These are phyloP conservation scores for Gymnosoma rotundatum DNA, from an alignment of 2,888 invertebrate species.

Conservation along the genomic window DNA sequence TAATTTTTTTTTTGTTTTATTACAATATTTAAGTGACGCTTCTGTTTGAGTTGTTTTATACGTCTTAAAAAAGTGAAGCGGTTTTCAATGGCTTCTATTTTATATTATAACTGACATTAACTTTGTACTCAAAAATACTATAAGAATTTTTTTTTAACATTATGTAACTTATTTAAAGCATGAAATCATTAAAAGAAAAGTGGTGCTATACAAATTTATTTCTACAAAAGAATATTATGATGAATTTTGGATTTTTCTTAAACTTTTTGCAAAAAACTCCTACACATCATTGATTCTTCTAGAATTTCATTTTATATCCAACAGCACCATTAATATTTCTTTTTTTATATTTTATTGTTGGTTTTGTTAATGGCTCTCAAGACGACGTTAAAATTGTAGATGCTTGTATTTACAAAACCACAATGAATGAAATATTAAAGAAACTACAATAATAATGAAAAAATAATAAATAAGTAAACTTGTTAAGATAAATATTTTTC, in stretches of 20 bases:
- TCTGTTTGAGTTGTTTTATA: neutral
- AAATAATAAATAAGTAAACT: neutral
- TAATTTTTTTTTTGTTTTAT: too few relatives aligned
- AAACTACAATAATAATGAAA: neutral
- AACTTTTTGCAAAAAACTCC: conserved; percentile 5
- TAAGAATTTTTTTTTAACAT: neutral
- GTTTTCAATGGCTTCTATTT: conserved; percentile 9
- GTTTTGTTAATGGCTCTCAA: conserved; percentile 61
- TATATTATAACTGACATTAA: neutral
- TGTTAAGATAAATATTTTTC: conserved; percentile 59
- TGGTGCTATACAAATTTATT: neutral
- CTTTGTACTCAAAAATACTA: neutral
- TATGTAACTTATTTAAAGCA: conserved; percentile 26
- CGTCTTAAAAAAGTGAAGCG: neutral
- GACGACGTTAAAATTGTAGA: conserved; percentile 68
- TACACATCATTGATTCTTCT: conserved; percentile 49
- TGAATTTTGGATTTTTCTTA: conserved; percentile 13
- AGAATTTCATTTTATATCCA: conserved; percentile 2
- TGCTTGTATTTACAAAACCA: conserved; percentile 8
- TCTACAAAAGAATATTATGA: conserved; percentile 11
- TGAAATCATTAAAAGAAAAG: conserved; percentile 20
- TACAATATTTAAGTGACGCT: neutral
- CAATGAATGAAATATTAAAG: neutral
- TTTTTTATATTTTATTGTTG: conserved; percentile 28
- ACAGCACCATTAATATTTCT: neutral